Percentiles rank a stretch among this genome's conserved stretches.
phyloP scores from a whole-genome alignment of 2,888 invertebrate genomes.

The Scelioninae gen. 2 region DNA sequence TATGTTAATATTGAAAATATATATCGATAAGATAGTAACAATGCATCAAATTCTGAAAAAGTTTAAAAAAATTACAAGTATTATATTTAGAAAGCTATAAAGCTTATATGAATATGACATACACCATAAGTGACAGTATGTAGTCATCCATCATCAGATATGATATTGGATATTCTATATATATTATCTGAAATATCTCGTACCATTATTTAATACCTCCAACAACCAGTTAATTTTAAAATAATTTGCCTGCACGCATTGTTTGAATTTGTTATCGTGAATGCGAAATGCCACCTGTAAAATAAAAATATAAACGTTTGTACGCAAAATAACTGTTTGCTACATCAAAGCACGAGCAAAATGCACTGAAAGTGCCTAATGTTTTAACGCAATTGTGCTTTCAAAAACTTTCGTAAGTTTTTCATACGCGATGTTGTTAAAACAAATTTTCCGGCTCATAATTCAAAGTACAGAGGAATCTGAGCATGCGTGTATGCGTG shows the following conservation, averaged over 20 bases:
- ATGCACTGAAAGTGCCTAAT: slow-evolving; percentile 18
- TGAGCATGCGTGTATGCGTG: neutral
- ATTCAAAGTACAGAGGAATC: slow-evolving; percentile 16
- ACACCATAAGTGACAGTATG: too few relatives aligned
- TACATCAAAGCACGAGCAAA: slow-evolving; percentile 10
- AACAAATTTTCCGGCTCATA: slow-evolving; percentile 25
- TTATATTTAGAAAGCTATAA: too few relatives aligned
- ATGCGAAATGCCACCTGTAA: slow-evolving; percentile 2
- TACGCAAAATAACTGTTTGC: slow-evolving; percentile 18
- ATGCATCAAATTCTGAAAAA: too few relatives aligned
- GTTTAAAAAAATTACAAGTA: too few relatives aligned
- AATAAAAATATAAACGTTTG: neutral
- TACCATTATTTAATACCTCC: neutral
- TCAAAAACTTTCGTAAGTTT: slow-evolving; percentile 18
- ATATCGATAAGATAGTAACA: too few relatives aligned
- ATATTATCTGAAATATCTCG: too few relatives aligned
- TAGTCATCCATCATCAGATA: too few relatives aligned
- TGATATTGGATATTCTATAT: too few relatives aligned
- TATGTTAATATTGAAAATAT: too few relatives aligned
- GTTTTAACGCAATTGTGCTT: slow-evolving; percentile 25
- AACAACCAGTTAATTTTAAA: too few relatives aligned
- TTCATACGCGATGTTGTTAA: slow-evolving; percentile 22
- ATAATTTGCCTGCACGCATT: neutral
- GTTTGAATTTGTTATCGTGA: slow-evolving; percentile 6
- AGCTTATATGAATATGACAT: too few relatives aligned